phyloP scores from a whole-genome alignment of 2,888 invertebrate species.

The Polymixis lichenea region DNA sequence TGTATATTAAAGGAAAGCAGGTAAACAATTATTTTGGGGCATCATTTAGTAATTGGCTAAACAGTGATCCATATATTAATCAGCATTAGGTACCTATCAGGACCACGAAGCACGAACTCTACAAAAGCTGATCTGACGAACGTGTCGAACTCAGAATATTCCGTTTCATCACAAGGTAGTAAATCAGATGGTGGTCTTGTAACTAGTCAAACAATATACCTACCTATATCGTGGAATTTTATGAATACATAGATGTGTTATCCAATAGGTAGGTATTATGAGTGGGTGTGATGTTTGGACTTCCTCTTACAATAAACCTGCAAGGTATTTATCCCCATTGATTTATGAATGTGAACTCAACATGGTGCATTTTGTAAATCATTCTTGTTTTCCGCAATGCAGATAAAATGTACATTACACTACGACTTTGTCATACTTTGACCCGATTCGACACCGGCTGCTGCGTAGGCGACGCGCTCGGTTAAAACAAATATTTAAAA shows the following conservation, averaged over 20 bases:
- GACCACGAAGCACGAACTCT: too few species aligned
- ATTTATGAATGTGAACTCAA: slow-evolving; percentile 45
- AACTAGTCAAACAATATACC: not conserved
- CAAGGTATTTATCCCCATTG: slow-evolving; percentile 39
- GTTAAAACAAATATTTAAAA: slow-evolving; percentile 18
- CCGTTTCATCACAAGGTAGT: not conserved
- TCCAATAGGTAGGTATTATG: not conserved
- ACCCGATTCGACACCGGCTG: slow-evolving; percentile 33
- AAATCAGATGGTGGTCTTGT: not conserved
- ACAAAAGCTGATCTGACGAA: not conserved
- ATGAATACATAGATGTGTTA: slow-evolving; percentile 14
- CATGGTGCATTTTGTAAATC: slow-evolving; percentile 41
- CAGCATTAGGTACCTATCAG: not conserved
- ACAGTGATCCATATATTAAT: not conserved
- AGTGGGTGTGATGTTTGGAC: slow-evolving; percentile 18
- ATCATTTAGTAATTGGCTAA: not conserved
- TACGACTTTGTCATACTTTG: slow-evolving; percentile 38
- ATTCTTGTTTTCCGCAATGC: slow-evolving; percentile 47
- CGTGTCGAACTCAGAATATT: not conserved
- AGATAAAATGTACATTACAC: slow-evolving; percentile 33
- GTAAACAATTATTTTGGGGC: slow-evolving; percentile 11
- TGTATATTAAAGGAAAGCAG: not conserved
- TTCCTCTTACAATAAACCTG: slow-evolving; percentile 12
- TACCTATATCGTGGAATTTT: slow-evolving; percentile 15
- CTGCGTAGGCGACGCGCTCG: slow-evolving; percentile 40